A percentile compares a stretch with the other conserved stretches of the same genome.
phyloP scores from a whole-genome alignment of 1,140 invertebrate genomes.

The Penaeus chinensis region DNA sequence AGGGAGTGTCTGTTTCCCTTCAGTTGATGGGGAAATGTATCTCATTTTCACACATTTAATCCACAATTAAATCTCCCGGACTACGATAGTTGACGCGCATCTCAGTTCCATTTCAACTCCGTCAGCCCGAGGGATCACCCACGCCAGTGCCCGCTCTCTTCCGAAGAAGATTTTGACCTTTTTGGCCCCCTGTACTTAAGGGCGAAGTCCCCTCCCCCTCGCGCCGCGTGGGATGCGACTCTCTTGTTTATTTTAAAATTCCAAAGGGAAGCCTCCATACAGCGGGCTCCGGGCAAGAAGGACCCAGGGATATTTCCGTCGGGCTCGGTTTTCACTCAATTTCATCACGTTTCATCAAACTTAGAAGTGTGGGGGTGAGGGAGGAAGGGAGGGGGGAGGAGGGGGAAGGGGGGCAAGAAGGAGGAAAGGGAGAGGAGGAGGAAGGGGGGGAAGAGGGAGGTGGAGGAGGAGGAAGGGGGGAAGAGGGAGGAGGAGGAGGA shows the following conservation, averaged over 20 bases:
- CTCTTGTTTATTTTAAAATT: constrained; percentile 58
- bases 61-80: constrained; percentile 57
- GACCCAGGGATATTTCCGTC: constrained; percentile 46
- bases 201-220: background rate
- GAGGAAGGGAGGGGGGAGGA: background rate
- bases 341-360: constrained; percentile 60
- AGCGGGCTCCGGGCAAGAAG: constrained; percentile 47
- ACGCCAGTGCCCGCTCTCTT: background rate
- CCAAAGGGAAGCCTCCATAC: constrained; percentile 61
- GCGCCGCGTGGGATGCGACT: constrained; percentile 22
- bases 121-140: background rate
- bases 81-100: constrained; percentile 50
- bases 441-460: background rate
- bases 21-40: constrained; percentile 55
- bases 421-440: background rate
- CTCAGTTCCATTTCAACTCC: constrained; percentile 55
- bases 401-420: background rate
- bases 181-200: background rate
- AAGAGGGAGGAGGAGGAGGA: no score
- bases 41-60: constrained; percentile 61
- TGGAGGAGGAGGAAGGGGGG: no score
- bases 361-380: constrained; percentile 47
- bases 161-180: background rate
- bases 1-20: constrained; percentile 49
- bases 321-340: constrained; percentile 58